Conservation (phyloP, 2,113 vertebrate genomes). For the Lucifuga dentata region DNA sequence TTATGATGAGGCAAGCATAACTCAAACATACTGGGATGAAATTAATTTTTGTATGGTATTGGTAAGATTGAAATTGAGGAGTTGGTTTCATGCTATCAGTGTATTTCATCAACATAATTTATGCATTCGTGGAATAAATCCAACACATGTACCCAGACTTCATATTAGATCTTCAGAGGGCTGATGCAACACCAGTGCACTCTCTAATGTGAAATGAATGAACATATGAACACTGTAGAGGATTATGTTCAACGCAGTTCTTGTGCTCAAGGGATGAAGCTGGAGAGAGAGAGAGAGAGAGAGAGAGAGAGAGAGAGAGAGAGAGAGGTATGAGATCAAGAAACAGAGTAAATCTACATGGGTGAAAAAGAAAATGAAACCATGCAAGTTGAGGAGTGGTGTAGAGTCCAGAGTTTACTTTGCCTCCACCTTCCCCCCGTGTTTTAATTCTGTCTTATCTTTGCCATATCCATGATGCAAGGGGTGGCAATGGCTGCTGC, state of each 20-base stretch:
- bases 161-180: conserved; percentile 17
- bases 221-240: conserved; percentile 32
- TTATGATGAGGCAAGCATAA: neutral
- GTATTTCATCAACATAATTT: neutral
- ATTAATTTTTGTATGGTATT: no score
- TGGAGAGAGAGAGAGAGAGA: conserved; percentile 6
- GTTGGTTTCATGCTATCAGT: no score
- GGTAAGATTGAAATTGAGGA: no score
- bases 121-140: conserved; percentile 41
- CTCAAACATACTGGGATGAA: neutral
- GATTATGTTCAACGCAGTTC: conserved; percentile 18
- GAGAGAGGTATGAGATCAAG: no score
- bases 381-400: conserved; percentile 15
- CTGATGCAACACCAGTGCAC: conserved; percentile 41
- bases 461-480: conserved; percentile 76
- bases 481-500: conserved; percentile 66
- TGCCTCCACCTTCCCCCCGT: conserved; percentile 11
- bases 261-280: conserved; percentile 30
- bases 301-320: conserved; percentile 34
- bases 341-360: neutral
- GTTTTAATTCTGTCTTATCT: conserved; percentile 62
- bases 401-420: conserved; percentile 41
- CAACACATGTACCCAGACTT: conserved; percentile 10
- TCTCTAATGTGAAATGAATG: conserved; percentile 51
- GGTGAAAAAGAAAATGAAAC: conserved; percentile 31